Conservation (phyloP, 1,140 invertebrate species). For the Bombus cullumanus region DNA sequence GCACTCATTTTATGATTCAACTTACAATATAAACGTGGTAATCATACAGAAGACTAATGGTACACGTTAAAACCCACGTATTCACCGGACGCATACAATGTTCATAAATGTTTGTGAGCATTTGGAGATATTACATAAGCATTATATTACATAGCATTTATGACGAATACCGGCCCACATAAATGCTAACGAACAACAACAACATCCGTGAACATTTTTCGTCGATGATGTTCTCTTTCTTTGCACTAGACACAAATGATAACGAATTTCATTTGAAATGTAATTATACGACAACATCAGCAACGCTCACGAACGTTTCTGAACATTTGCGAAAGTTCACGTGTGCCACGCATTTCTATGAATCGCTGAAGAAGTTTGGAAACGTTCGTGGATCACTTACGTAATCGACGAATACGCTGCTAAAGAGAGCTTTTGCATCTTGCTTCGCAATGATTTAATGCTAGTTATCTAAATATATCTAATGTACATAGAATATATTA, state of each 20-base stretch:
- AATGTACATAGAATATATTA: constrained; percentile 62
- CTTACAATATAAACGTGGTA: constrained; percentile 45
- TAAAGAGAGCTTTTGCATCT: constrained; percentile 57
- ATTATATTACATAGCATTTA: neutral
- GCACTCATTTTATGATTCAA: constrained; percentile 58
- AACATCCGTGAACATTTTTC: neutral
- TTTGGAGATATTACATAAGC: neutral
- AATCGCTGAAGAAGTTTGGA: neutral
- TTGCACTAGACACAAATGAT: neutral
- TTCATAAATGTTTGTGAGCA: neutral
- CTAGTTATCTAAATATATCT: constrained; percentile 39
- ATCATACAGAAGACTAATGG: constrained; percentile 54
- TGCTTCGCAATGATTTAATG: constrained; percentile 41
- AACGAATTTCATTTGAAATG: neutral
- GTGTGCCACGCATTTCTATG: neutral
- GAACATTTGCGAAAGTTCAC: neutral
- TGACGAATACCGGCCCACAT: neutral
- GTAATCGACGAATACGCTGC: neutral
- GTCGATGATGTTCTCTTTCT: neutral
- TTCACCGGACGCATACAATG: neutral
- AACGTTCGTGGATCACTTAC: neutral
- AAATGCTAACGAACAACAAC: neutral
- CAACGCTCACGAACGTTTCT: neutral
- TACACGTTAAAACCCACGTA: constrained; percentile 16
- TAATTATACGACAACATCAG: neutral